phyloP scores from a whole-genome alignment of 1,140 invertebrate species.

The Brachionus paranguensis region DNA sequence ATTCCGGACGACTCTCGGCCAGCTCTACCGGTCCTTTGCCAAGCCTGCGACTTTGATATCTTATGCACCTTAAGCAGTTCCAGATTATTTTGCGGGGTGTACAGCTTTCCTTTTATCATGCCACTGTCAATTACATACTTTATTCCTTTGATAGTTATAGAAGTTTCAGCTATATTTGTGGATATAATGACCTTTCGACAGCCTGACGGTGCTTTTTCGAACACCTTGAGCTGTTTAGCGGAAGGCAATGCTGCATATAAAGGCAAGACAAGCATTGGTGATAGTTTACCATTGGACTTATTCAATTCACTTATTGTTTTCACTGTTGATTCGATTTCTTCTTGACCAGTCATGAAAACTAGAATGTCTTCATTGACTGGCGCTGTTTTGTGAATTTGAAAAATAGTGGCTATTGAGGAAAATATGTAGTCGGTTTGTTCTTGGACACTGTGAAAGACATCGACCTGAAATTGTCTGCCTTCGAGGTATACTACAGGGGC shows the following conservation, averaged over 20 bases:
- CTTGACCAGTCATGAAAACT: conserved; percentile 95
- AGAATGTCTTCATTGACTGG: conserved; percentile 68
- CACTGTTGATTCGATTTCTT: conserved; percentile 87
- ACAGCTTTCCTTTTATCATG: conserved; percentile 76
- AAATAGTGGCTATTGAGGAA: conserved; percentile 86
- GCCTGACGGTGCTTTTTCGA: background rate
- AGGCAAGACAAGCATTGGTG: conserved; percentile 19
- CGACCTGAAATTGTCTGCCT: conserved; percentile 76
- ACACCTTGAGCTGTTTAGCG: conserved; percentile 13
- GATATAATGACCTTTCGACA: conserved; percentile 38
- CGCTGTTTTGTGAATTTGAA: conserved; percentile 75
- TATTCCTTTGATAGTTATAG: conserved; percentile 83
- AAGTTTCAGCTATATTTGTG: conserved; percentile 47
- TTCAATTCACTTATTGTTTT: conserved; percentile 60
- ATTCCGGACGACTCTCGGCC: conserved; percentile 74
- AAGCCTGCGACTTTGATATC: conserved; percentile 82
- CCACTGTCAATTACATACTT: conserved; percentile 89
- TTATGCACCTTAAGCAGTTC: conserved; percentile 74
- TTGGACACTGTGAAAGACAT: conserved; percentile 50
- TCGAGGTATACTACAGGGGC: conserved; percentile 78
- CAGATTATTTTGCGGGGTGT: conserved; percentile 72
- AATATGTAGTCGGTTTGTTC: conserved; percentile 79
- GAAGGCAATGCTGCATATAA: conserved; percentile 36
- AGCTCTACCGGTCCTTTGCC: conserved; percentile 81
- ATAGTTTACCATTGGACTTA: background rate